Base-by-base conservation (phyloP, 2,888 invertebrate genomes). In the Hyles lineata region DNA sequence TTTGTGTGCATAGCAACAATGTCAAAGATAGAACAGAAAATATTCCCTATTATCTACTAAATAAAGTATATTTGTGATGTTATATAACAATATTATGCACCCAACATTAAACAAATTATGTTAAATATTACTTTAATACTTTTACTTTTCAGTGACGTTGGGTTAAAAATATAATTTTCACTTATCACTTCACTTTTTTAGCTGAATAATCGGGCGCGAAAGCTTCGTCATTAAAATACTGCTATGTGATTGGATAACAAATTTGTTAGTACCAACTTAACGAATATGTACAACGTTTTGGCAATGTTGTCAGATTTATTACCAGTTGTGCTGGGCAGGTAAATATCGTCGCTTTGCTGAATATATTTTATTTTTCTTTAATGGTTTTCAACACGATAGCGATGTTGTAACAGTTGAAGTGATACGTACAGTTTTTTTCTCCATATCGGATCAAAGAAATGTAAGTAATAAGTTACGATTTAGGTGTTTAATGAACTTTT, bases 291-390 rank as follows among this genome's bases (percentile, higher is more conserved):
- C 78, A 83, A 82, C 83, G 86, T 84, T 90, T 92, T 90, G 89
- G 90, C 89, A 89, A 93, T 89, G 93, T 94, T 94, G 94, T 91
- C 93, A 92, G 88, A 90, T 90, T 87, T 89, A 90, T 90, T 92
- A 91, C 92, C 92, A 93, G 93, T 93, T 92, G 90, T 92, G 81
- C 91, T 90, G 86, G 89, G 89, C 91, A 90, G 86, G 92, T 93
- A 93, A 93, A 92, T 92, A 93, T 92, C 88, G 89, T 92, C 89
- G 90, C 88, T 87, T 86, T 87, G 81, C 75, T 83, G 83, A 86
- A 85, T 81, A 80, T 83, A 91, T 88, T 89, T 91, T 92, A 92
- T 90, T 93, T 93, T 92, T 92, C 88, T 89, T 88, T 87, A 86
- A 84, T 90, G 87, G 84, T 87, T 90, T 89, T 86, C 81, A 84